These are phyloP conservation scores for Calameuta idolon DNA, from an alignment of 2,888 invertebrate species.

Conservation along the genomic window DNA sequence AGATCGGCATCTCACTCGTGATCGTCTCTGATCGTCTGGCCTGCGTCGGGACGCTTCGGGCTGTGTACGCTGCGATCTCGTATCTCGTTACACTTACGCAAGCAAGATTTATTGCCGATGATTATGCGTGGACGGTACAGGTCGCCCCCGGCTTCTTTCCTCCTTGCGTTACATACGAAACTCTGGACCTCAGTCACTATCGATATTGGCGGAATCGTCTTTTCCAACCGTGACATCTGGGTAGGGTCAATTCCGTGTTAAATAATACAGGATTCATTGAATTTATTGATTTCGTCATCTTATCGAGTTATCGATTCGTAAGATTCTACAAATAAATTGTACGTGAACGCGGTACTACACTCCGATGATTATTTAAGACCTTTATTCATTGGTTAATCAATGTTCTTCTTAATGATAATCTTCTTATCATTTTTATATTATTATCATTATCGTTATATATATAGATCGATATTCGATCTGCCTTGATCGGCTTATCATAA, in stretches of 20 bases:
- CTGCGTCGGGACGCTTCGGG: conserved; percentile 39
- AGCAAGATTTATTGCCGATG: conserved; percentile 66
- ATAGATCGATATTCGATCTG: neutral
- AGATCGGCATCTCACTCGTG: too few species aligned
- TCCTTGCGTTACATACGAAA: neutral
- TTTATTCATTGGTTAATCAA: neutral
- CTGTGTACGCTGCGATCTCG: conserved; percentile 66
- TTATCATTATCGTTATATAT: neutral
- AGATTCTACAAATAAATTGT: too few species aligned
- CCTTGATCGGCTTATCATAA: neutral
- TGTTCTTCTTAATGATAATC: neutral
- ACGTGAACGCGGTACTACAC: too few species aligned
- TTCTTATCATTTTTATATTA: neutral
- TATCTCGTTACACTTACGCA: conserved; percentile 68
- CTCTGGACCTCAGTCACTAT: neutral
- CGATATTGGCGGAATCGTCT: neutral
- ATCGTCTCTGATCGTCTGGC: neutral
- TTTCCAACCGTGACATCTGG: neutral
- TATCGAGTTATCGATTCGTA: too few species aligned
- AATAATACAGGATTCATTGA: neutral
- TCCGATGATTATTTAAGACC: neutral
- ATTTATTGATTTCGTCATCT: neutral
- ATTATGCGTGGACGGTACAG: conserved; percentile 57
- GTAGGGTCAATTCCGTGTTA: neutral
- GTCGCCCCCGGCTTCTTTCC: neutral